Conservation (phyloP, 2,888 invertebrate species). For the Melipona beecheii region DNA sequence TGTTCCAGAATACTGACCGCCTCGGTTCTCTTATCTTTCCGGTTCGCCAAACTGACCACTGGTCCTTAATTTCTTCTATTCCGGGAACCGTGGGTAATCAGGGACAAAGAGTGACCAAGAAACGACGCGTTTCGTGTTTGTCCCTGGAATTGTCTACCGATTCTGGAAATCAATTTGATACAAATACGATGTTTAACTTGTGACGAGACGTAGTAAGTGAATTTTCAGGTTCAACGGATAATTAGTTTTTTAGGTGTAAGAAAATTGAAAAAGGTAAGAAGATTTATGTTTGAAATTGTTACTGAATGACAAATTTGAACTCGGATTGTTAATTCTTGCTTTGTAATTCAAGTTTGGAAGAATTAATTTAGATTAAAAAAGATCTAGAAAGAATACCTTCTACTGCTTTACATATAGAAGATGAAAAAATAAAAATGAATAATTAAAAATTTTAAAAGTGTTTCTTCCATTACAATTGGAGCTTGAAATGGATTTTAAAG, state of each 20-base stretch:
- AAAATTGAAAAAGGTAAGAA: too few species aligned
- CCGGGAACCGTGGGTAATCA: neutral
- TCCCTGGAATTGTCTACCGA: too few species aligned
- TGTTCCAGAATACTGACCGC: slow-evolving; percentile 59
- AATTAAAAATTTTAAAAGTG: neutral
- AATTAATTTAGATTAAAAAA: neutral
- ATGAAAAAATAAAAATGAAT: neutral
- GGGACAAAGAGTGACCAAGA: neutral
- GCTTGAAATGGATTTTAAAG: too few species aligned
- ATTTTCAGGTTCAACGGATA: too few species aligned
- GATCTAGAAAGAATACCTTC: neutral
- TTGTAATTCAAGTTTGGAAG: neutral
- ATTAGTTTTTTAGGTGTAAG: too few species aligned
- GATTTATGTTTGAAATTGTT: too few species aligned
- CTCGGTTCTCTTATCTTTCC: slow-evolving; percentile 58
- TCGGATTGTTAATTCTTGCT: neutral
- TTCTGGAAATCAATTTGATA: too few species aligned
- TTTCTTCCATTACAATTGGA: too few species aligned
- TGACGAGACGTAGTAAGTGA: too few species aligned
- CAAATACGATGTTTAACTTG: too few species aligned
- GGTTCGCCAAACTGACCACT: slow-evolving; percentile 42
- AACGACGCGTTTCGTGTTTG: too few species aligned
- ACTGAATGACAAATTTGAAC: too few species aligned
- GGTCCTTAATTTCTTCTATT: slow-evolving; percentile 22
- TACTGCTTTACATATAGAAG: neutral